phyloP scores from a whole-genome alignment of 30 jellyfish, hydroid and myxozoan species.

The Sanderia malayensis region DNA sequence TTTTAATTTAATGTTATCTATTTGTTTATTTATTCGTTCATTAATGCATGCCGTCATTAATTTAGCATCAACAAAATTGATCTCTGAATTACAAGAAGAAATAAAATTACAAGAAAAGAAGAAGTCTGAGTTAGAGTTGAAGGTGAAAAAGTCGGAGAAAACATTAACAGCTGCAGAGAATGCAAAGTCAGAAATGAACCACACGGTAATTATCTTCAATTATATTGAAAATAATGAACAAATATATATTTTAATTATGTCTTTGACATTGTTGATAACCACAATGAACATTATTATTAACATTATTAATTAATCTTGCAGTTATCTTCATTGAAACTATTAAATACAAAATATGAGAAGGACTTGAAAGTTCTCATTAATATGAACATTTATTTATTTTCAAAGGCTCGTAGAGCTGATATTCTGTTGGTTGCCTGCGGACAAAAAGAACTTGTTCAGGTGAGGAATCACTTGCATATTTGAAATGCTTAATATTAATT shows the following conservation, averaged over 20 bases:
- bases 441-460: conserved; percentile 79
- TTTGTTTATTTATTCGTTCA: no score
- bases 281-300: no score
- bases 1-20: no score
- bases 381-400: neutral
- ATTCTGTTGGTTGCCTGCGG: conserved; percentile 94
- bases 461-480: no score
- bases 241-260: neutral
- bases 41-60: no score
- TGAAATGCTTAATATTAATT: no score
- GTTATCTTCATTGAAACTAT: conserved; percentile 61
- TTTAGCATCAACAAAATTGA: conserved; percentile 30
- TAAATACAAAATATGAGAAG: conserved; percentile 65
- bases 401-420: conserved; percentile 80
- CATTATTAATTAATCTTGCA: no score
- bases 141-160: conserved; percentile 25
- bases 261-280: no score
- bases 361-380: no score
- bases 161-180: conserved; percentile 34
- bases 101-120: conserved; percentile 7
- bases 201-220: conserved; percentile 34
- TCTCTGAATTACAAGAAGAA: conserved; percentile 19
- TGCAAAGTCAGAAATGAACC: conserved; percentile 33
- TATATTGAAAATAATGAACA: neutral
- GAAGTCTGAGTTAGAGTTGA: conserved; percentile 16